Evolutionary conservation across 2,888 invertebrate species (phyloP).

Genomic region (Machimus rusticus): DNA sequence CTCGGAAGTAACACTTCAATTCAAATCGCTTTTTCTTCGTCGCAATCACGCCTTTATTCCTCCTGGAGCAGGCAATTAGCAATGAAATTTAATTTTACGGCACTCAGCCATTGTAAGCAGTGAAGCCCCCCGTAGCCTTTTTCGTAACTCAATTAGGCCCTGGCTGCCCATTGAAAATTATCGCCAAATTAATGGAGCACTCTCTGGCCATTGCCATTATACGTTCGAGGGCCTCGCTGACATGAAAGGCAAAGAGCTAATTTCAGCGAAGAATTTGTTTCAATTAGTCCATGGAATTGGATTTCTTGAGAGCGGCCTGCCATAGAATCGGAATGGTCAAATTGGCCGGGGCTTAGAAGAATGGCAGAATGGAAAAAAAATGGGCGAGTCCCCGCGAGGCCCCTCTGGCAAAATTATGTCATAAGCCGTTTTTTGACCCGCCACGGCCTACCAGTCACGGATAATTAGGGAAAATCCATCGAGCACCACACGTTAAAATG

Average conservation of each 20-base stretch:
- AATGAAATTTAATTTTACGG: neutral
- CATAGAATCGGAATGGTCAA: neutral
- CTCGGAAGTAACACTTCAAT: neutral
- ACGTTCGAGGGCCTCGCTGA: neutral
- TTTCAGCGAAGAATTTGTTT: neutral
- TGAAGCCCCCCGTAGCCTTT: neutral
- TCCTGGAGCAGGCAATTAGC: neutral
- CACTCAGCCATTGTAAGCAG: neutral
- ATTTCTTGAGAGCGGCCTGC: neutral
- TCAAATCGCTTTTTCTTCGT: neutral
- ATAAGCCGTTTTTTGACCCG: neutral
- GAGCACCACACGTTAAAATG: neutral
- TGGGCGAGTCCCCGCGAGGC: neutral
- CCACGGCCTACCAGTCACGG: neutral
- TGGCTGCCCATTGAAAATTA: neutral
- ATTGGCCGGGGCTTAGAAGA: neutral
- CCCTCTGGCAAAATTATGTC: neutral
- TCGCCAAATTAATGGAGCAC: neutral
- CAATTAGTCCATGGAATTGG: neutral
- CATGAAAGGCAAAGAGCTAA: neutral
- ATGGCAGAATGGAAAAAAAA: neutral
- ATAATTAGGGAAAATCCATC: neutral
- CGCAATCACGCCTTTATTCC: neutral
- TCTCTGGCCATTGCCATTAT: neutral
- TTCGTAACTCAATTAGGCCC: neutral